Conservation (phyloP, 2,888 invertebrate species). For the Drosophila meridionalis region DNA sequence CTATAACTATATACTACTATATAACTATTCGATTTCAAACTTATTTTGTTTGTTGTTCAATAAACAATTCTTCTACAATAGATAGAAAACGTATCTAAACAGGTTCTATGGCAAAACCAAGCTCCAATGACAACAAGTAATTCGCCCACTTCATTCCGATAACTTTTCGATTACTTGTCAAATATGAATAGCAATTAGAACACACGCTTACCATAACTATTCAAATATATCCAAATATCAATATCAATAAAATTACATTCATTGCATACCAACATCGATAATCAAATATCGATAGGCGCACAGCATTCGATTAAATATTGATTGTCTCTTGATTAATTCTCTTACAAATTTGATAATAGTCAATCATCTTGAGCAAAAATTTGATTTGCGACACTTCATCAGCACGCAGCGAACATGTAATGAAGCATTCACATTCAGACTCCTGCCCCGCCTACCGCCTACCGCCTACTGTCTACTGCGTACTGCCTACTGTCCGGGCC, state of each 20-base stretch:
- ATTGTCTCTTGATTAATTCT: constrained; percentile 14
- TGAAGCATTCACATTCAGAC: constrained; percentile 49
- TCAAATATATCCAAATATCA: background rate
- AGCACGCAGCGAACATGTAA: constrained; percentile 45
- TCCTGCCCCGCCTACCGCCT: background rate
- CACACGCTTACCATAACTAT: background rate
- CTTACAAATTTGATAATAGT: constrained; percentile 15
- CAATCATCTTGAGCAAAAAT: constrained; percentile 29
- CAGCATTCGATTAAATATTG: background rate
- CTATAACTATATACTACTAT: no score
- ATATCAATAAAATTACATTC: background rate
- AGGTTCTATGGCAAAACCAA: background rate
- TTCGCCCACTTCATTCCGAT: background rate
- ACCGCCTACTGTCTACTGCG: background rate
- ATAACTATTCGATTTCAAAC: background rate
- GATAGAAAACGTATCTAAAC: background rate
- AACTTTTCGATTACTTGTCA: background rate
- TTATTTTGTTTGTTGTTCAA: no score
- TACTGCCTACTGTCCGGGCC: background rate
- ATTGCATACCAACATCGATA: background rate
- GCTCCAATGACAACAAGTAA: background rate
- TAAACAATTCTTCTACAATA: background rate
- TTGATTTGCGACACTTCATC: constrained; percentile 34
- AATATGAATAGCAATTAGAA: background rate
- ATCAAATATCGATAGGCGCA: constrained; percentile 1